Percentiles rank a stretch among this genome's conserved stretches.
These are phyloP conservation scores for Phyllostomus discolor DNA, from an alignment of 2,113 vertebrate species.

Conservation along the genomic window DNA sequence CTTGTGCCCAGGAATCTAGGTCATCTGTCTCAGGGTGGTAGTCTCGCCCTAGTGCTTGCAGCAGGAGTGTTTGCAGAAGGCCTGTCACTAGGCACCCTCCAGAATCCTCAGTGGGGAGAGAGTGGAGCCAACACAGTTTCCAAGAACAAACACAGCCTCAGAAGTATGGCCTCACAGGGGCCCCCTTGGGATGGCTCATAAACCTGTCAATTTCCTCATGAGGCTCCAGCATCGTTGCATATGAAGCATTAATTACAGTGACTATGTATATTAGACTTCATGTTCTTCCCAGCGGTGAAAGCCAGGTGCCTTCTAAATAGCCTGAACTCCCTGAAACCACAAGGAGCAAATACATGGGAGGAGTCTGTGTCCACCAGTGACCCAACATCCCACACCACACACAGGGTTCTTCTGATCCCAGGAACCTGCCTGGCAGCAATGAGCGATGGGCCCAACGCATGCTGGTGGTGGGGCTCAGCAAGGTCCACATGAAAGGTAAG, in stretches of 20 bases:
- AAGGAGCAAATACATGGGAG: not conserved
- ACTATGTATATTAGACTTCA: not conserved
- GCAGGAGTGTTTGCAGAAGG: not conserved
- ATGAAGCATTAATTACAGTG: not conserved
- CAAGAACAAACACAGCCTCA: not conserved
- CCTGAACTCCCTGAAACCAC: not conserved
- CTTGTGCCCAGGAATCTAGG: not conserved
- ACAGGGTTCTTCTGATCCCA: not conserved
- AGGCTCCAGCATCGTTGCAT: accelerated
- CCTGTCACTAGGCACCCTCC: not conserved
- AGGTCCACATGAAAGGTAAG: not conserved
- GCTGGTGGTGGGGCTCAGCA: accelerated
- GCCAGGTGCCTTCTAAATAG: not conserved
- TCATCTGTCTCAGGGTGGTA: not conserved
- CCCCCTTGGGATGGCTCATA: not conserved
- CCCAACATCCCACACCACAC: not conserved
- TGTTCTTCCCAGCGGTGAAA: not conserved
- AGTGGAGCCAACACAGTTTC: not conserved
- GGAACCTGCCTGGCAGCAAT: not conserved
- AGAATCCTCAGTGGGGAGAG: not conserved
- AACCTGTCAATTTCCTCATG: not conserved
- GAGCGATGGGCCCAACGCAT: not conserved
- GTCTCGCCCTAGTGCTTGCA: too few species aligned
- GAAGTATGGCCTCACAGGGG: not conserved
- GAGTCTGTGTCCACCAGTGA: not conserved